Percentiles rank a stretch among this genome's conserved stretches.
Evolutionary conservation across 1,140 invertebrate genomes (phyloP).

Genomic region (Amphibalanus amphitrite): DNA sequence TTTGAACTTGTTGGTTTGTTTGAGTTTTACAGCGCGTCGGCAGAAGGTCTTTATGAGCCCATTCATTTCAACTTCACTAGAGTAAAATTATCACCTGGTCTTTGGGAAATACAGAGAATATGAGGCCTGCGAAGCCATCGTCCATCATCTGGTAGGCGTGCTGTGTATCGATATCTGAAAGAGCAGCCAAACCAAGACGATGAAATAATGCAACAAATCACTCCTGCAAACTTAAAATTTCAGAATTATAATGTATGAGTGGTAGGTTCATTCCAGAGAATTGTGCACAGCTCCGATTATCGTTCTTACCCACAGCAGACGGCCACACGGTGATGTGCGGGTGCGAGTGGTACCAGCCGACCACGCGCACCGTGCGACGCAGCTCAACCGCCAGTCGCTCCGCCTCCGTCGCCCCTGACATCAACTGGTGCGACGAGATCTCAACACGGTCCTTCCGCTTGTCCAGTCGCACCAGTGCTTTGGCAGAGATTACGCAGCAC

Average conservation of each 20-base stretch:
- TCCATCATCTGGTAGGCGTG: conserved; percentile 71
- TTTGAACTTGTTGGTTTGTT: too few species aligned
- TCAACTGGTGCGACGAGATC: conserved; percentile 48
- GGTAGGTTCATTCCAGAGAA: too few species aligned
- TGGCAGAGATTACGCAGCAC: conserved; percentile 8
- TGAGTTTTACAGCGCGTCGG: too few species aligned
- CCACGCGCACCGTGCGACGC: conserved; percentile 45
- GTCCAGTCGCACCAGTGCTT: conserved; percentile 37
- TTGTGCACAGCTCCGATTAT: too few species aligned
- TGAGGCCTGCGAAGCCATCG: conserved; percentile 60
- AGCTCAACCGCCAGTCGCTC: conserved; percentile 41
- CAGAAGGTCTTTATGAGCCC: too few species aligned
- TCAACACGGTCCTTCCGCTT: conserved; percentile 73
- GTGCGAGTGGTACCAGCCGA: conserved; percentile 85
- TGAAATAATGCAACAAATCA: too few species aligned
- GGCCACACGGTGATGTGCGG: conserved; percentile 81
- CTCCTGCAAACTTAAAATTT: too few species aligned
- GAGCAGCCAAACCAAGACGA: too few species aligned
- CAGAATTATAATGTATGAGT: too few species aligned
- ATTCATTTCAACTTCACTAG: too few species aligned
- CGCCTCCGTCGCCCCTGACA: conserved; percentile 31
- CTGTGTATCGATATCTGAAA: conserved; percentile 61
- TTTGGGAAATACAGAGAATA: conserved; percentile 66
- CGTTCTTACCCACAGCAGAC: conserved; percentile 67
- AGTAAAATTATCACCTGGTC: conserved; percentile 34